Evolutionary conservation across 2,888 invertebrate species (phyloP).

Genomic region (Hetaerina titia): DNA sequence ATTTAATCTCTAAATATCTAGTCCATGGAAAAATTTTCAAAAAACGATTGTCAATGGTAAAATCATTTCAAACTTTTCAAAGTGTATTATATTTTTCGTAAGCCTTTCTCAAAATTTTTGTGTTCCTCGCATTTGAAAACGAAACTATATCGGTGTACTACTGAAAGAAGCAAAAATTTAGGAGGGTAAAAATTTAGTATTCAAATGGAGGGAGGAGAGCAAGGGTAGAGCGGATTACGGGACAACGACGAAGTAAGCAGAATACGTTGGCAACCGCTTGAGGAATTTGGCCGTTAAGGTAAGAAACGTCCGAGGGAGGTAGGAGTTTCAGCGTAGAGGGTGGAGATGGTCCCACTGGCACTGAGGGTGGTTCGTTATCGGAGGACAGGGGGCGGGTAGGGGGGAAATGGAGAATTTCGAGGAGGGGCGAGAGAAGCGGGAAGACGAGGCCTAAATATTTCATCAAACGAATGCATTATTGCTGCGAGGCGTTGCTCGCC

Average conservation of each 20-base stretch:
- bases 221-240: background rate
- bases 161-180: background rate
- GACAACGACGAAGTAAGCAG: background rate
- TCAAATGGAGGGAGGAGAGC: background rate
- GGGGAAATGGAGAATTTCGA: background rate
- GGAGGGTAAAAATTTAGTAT: background rate
- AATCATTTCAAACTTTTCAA: too few relatives aligned
- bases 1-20: too few relatives aligned
- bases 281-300: slow-evolving; percentile 1
- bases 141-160: background rate
- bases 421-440: background rate
- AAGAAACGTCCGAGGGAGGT: background rate
- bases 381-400: background rate
- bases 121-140: background rate
- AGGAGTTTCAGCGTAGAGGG: background rate
- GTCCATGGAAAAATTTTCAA: too few relatives aligned
- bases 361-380: slow-evolving; percentile 29
- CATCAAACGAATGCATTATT: slow-evolving; percentile 56
- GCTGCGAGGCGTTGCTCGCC: slow-evolving; percentile 1
- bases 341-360: background rate
- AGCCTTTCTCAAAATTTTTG: too few relatives aligned
- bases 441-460: slow-evolving; percentile 57
- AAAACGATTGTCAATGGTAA: too few relatives aligned
- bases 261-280: background rate
- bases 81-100: too few relatives aligned